These are phyloP conservation scores for Moxostoma hubbsi DNA, from an alignment of 2,797 vertebrate genomes.

Conservation along the genomic window DNA sequence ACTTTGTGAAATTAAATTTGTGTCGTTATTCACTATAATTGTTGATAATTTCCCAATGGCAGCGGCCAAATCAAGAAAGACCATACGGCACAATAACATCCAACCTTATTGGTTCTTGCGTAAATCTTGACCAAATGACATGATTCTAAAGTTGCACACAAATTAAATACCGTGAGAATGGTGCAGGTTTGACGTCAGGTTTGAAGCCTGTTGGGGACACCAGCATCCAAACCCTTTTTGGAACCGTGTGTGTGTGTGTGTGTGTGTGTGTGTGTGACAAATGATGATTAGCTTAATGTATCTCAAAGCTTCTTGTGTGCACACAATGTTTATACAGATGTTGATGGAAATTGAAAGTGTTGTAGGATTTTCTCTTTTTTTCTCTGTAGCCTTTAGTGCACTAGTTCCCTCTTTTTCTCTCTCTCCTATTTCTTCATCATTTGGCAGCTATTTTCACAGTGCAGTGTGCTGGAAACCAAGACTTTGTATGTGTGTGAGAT, in stretches of 20 bases:
- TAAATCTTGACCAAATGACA: too few species aligned
- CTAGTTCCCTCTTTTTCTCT: background rate
- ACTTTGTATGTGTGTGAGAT: constrained; percentile 28
- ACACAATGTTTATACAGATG: constrained; percentile 51
- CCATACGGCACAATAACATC: too few species aligned
- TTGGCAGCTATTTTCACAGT: constrained; percentile 35
- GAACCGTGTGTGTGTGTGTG: background rate
- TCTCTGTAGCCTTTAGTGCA: background rate
- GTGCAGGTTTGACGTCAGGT: too few species aligned
- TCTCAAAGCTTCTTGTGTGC: constrained; percentile 4
- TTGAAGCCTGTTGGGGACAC: too few species aligned
- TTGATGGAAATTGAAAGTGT: constrained; percentile 28
- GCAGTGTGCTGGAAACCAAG: constrained; percentile 29
- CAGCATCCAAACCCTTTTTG: background rate
- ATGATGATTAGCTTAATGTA: background rate
- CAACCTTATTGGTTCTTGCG: too few species aligned
- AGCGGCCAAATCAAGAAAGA: too few species aligned
- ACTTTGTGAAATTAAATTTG: too few species aligned
- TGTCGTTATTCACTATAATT: too few species aligned
- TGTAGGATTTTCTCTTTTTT: constrained; percentile 8
- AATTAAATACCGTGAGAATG: too few species aligned
- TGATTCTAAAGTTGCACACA: too few species aligned
- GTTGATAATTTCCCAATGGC: too few species aligned
- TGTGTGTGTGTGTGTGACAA: background rate
- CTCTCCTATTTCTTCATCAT: constrained; percentile 9